A percentile compares a stretch with the other conserved stretches of the same genome.
These are phyloP conservation scores for Pedionomus torquatus DNA, from an alignment of 2,113 vertebrate species.

Conservation along the genomic window DNA sequence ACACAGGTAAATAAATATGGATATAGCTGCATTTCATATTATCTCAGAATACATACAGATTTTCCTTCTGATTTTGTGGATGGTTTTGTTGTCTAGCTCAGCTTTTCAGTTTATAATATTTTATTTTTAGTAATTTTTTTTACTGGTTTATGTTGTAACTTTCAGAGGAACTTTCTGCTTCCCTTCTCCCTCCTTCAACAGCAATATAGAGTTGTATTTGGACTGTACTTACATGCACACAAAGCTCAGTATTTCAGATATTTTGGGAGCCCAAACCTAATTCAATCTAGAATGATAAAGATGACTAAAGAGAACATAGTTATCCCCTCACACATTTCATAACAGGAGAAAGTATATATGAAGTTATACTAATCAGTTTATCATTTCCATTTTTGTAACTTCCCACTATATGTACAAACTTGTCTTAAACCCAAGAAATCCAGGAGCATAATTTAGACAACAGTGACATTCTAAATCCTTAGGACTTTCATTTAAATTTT, in stretches of 20 bases:
- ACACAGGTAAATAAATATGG: not conserved
- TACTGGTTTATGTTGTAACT: not conserved
- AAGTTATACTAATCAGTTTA: not conserved
- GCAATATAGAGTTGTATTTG: not conserved
- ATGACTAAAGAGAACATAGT: not conserved
- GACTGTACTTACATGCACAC: rapidly evolving
- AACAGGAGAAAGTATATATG: not conserved
- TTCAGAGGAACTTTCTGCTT: not conserved
- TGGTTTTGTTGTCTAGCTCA: not conserved
- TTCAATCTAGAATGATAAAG: not conserved
- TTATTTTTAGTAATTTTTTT: not conserved
- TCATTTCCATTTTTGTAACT: not conserved
- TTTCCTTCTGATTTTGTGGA: not conserved
- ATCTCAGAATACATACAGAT: not conserved
- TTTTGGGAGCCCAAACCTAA: not conserved
- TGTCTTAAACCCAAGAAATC: not conserved
- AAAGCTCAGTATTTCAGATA: not conserved
- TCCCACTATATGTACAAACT: not conserved
- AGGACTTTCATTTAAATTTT: not conserved
- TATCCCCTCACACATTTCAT: not conserved
- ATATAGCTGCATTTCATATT: not conserved
- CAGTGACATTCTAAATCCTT: not conserved
- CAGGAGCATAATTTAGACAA: not conserved
- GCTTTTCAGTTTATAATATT: not conserved
- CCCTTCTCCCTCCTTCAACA: not conserved